Evolutionary conservation across 2,888 invertebrate species (phyloP).

Genomic region (Drosophila subquinaria): DNA sequence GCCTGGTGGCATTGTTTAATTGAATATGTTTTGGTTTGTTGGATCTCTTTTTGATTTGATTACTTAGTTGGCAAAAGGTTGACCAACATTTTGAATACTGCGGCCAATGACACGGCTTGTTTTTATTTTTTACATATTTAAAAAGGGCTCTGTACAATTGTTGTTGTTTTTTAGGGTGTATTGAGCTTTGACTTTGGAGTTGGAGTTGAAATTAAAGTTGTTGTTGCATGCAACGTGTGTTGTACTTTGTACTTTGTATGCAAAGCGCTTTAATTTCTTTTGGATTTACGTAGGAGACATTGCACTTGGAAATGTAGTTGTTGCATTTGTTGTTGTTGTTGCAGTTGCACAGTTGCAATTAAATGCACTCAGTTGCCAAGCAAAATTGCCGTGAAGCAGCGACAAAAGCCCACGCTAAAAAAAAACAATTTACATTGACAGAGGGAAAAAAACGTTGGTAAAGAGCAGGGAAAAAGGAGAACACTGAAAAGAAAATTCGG

Average conservation of each 20-base stretch:
- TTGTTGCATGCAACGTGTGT: conserved; percentile 20
- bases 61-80: conserved; percentile 25
- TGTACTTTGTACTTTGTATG: conserved; percentile 73
- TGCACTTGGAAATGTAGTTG: conserved; percentile 58
- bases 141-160: conserved; percentile 20
- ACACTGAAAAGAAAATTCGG: neutral
- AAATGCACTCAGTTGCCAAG: conserved; percentile 71
- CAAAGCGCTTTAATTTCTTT: conserved; percentile 69
- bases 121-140: conserved; percentile 18
- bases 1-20: conserved; percentile 19
- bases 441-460: neutral
- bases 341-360: conserved; percentile 63
- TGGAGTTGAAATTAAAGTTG: neutral
- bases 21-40: conserved; percentile 37
- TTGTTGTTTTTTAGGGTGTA: conserved; percentile 28
- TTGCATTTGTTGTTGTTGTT: conserved; percentile 32
- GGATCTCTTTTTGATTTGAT: conserved; percentile 56
- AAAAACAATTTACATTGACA: conserved; percentile 53
- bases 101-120: conserved; percentile 40
- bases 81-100: conserved; percentile 43
- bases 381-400: conserved; percentile 58
- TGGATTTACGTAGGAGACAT: conserved; percentile 44
- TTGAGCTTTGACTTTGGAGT: conserved; percentile 66
- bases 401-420: conserved; percentile 41
- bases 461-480: neutral